Evolutionary conservation across 2,113 vertebrate genomes (phyloP), one percentile per base, ranked within the genome.

Genomic region (Entomyzon cyanotis): DNA sequence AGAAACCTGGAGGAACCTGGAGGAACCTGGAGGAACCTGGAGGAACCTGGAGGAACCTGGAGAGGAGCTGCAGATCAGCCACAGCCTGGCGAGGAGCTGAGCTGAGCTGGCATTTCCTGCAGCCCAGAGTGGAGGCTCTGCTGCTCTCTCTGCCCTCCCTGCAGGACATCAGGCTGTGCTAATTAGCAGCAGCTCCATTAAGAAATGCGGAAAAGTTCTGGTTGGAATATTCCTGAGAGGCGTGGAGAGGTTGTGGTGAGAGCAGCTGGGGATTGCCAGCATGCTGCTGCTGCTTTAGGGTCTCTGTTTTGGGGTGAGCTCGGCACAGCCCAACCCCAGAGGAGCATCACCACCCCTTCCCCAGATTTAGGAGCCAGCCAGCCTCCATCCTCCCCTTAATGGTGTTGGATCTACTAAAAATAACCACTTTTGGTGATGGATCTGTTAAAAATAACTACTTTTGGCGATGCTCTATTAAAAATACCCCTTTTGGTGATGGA

Each of bases 271-370:
- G 41, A 42, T 42, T n/a, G n/a, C n/a, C n/a, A n/a, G n/a, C n/a
- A n/a, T n/a, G n/a, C n/a, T 42, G 41, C 41, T 42, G 41, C 41
- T 42, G 41, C 11, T 42, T 42, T 42, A 15, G 41, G 12, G 15
- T 42, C 41, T 42, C 41, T 42, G 41, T 42, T 42, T 42, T 42
- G 1, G 56, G 25, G 41, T 47, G 58, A 47, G 12, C 15, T 33
- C 2, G 1, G 37, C 52, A 60, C 47, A 49, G 60, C 59, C 41
- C 19, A 1, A 0, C 30, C 44, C 33, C 28, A 1, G 37, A 44
- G 24, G 30, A 50, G 35, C 78, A 33, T 41, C 12, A 0, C 49
- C 2, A 8, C 6, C 60, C 53, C 52, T 39, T 7, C 15, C 50
- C 47, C 7, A 41, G 52, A 76, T 35, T 11, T 10, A 20, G 75